phyloP scores from a whole-genome alignment of 2,888 invertebrate species.

The Blastobasis adustella region DNA sequence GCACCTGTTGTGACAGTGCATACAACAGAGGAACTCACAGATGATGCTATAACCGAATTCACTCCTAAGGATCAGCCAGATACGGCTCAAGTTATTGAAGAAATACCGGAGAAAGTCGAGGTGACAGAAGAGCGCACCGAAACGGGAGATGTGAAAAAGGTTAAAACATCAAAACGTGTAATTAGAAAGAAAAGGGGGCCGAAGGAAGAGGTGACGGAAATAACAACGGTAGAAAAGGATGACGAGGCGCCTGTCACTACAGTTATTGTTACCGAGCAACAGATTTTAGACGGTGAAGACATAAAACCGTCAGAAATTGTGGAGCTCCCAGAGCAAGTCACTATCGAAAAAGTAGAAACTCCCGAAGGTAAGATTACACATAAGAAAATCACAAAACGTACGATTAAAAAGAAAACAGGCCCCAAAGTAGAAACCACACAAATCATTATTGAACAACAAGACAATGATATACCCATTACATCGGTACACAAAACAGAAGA shows the following conservation, averaged over 20 bases:
- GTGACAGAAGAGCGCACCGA: constrained; percentile 23
- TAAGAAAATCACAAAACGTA: constrained; percentile 21
- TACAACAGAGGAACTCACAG: constrained; percentile 29
- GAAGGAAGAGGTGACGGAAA: constrained; percentile 18
- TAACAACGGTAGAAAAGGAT: constrained; percentile 17
- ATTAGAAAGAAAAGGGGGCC: constrained; percentile 22
- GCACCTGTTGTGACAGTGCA: constrained; percentile 44
- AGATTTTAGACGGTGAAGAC: constrained; percentile 21
- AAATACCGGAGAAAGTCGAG: constrained; percentile 28
- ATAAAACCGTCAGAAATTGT: constrained; percentile 19
- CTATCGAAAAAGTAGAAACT: constrained; percentile 10
- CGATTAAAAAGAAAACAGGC: constrained; percentile 32
- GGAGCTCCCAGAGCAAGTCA: constrained; percentile 20
- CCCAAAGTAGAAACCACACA: constrained; percentile 35
- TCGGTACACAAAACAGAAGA: neutral
- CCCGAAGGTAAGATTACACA: constrained; percentile 15
- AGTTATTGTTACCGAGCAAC: constrained; percentile 12
- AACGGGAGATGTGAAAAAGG: constrained; percentile 27
- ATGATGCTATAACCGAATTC: constrained; percentile 7
- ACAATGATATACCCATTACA: constrained; percentile 13
- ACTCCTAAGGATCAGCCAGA: constrained; percentile 9
- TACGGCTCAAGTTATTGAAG: constrained; percentile 14
- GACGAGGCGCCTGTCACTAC: constrained; percentile 22
- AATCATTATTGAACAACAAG: constrained; percentile 23
- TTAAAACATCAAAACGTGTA: constrained; percentile 25